Conservation (phyloP, 1,140 invertebrate genomes). For the Neelides sp. region DNA sequence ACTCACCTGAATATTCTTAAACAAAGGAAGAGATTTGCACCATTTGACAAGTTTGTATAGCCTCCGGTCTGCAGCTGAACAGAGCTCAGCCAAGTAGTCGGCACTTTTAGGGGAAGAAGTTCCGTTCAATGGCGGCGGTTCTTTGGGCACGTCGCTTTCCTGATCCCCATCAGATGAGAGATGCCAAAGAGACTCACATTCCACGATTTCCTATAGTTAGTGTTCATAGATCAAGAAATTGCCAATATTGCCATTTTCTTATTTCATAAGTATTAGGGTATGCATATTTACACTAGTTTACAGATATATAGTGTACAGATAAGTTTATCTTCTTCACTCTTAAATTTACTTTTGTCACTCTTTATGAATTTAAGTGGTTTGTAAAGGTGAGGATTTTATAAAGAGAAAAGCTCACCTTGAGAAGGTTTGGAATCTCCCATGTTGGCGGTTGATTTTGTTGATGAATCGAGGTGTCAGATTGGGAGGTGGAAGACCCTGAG, state of each 20-base stretch:
- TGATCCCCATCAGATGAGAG: constrained; percentile 28
- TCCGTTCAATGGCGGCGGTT: constrained; percentile 46
- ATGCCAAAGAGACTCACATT: constrained; percentile 30
- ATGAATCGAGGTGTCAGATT: constrained; percentile 14
- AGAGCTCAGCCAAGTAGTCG: constrained; percentile 73
- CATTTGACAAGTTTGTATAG: constrained; percentile 97
- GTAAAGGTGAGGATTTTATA: no score
- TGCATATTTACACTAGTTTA: no score
- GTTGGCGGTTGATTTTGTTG: constrained; percentile 28
- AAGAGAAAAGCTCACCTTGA: constrained; percentile 26
- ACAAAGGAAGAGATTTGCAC: constrained; percentile 92
- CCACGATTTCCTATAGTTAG: constrained; percentile 31
- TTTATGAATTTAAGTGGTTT: no score
- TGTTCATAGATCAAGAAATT: no score
- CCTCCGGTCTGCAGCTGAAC: constrained; percentile 85
- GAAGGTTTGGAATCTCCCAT: constrained; percentile 31
- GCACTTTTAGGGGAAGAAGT: constrained; percentile 49
- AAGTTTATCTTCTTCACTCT: no score
- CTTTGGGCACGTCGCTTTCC: constrained; percentile 35
- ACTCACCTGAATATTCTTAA: constrained; percentile 85
- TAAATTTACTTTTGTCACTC: no score
- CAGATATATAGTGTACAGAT: no score
- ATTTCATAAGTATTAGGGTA: no score
- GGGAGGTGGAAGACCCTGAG: constrained; percentile 23
- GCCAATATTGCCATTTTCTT: no score